Evolutionary conservation across 2,113 vertebrate species (phyloP).

Genomic region (Neotoma lepida): DNA sequence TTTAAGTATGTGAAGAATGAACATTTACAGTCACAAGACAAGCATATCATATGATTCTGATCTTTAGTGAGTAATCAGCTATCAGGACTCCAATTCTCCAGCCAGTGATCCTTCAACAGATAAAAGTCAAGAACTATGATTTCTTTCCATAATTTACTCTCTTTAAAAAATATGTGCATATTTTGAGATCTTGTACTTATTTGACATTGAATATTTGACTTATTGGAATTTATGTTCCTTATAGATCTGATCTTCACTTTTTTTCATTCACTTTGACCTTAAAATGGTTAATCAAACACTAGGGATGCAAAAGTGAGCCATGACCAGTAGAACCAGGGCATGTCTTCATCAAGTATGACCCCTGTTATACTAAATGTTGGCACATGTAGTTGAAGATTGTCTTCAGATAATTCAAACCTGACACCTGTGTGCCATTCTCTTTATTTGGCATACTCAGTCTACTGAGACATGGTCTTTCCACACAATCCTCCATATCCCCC

Average conservation of each 20-base stretch:
- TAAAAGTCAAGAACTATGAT: neutral
- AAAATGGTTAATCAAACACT: neutral
- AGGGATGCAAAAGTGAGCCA: neutral
- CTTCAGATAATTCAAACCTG: neutral
- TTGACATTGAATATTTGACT: neutral
- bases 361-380: neutral
- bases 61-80: too few relatives aligned
- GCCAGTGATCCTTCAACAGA: neutral
- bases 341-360: neutral
- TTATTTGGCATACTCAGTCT: neutral
- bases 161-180: neutral
- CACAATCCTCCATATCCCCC: neutral
- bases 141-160: neutral
- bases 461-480: neutral
- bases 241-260: neutral
- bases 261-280: neutral
- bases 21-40: neutral
- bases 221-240: neutral
- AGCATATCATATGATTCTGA: neutral
- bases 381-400: neutral
- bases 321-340: neutral
- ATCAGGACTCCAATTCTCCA: neutral
- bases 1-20: neutral
- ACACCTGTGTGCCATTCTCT: neutral
- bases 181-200: neutral